A percentile compares a stretch with the other conserved stretches of the same genome.
Evolutionary conservation across 2,888 invertebrate species (phyloP).

Genomic region (Chymomyza amoena): DNA sequence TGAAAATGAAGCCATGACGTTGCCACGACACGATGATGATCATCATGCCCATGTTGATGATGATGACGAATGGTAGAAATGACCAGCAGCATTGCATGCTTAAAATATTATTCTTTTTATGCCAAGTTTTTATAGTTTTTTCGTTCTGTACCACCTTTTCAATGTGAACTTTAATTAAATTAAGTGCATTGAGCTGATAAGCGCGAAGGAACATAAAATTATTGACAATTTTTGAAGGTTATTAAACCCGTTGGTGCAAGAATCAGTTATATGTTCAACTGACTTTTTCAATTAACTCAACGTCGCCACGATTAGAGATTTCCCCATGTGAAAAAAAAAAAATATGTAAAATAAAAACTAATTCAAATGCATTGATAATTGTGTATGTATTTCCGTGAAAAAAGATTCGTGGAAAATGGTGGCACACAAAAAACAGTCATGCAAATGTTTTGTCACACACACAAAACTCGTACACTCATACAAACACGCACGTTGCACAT

Average conservation of each 20-base stretch:
- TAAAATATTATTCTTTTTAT: conserved; percentile 47
- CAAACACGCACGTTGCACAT: background rate
- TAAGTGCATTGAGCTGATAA: conserved; percentile 66
- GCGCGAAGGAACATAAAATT: conserved; percentile 27
- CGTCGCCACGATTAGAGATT: background rate
- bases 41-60: conserved; percentile 36
- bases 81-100: conserved; percentile 28
- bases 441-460: background rate
- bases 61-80: conserved; percentile 37
- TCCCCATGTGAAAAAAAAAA: background rate
- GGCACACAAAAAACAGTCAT: background rate
- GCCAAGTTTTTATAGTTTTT: conserved; percentile 7
- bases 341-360: background rate
- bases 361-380: background rate
- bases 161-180: conserved; percentile 61
- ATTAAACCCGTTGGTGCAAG: background rate
- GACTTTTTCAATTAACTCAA: background rate
- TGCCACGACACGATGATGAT: background rate
- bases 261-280: background rate
- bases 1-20: conserved; percentile 67
- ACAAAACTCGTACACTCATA: background rate
- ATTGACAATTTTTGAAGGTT: background rate
- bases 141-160: conserved; percentile 10
- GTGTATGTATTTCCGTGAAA: background rate
- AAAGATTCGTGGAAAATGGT: background rate